These are phyloP conservation scores for Caracal caracal DNA, from an alignment of 2,113 vertebrate species.

Conservation along the genomic window DNA sequence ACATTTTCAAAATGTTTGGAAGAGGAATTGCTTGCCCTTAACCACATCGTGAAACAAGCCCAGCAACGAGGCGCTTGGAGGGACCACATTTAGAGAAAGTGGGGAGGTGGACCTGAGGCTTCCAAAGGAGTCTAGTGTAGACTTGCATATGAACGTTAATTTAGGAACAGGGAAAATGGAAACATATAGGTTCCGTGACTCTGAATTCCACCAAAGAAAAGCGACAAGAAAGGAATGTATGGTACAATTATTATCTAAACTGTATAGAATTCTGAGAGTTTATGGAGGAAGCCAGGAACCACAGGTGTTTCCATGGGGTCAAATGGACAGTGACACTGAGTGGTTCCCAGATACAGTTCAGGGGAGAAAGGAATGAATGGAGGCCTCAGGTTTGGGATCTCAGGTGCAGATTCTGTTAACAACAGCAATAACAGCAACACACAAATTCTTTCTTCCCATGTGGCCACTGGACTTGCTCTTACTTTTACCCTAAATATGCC, in stretches of 20 bases:
- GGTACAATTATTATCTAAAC: neutral
- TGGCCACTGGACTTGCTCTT: neutral
- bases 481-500: neutral
- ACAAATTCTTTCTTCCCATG: neutral
- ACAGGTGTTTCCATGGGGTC: neutral
- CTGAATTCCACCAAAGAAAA: neutral
- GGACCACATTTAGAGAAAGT: neutral
- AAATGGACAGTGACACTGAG: neutral
- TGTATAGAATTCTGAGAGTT: neutral
- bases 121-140: neutral
- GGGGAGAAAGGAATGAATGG: neutral
- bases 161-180: neutral
- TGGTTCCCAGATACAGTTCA: neutral
- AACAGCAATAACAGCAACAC: neutral
- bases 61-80: neutral
- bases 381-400: neutral
- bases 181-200: neutral
- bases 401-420: neutral
- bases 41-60: neutral
- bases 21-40: neutral
- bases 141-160: neutral
- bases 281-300: neutral
- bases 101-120: neutral
- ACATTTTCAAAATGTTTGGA: neutral
- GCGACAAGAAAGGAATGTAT: neutral